Conservation (phyloP, 2,113 vertebrate species). For the Gobiocypris rarus region DNA sequence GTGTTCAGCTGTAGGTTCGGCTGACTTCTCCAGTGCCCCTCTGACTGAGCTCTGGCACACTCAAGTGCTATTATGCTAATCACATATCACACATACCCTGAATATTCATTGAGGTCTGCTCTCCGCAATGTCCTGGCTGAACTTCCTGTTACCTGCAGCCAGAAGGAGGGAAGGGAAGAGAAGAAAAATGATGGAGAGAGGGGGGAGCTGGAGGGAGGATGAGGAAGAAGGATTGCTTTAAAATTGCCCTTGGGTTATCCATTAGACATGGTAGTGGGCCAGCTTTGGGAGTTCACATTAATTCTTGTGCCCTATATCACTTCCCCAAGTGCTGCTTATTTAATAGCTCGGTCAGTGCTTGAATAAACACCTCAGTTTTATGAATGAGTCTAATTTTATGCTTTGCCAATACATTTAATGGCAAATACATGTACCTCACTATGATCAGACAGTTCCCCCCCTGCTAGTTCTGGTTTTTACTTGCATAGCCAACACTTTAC, state of each 20-base stretch:
- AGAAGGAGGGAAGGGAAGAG: not conserved
- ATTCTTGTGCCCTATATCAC: not conserved
- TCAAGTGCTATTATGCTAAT: slow-evolving; percentile 55
- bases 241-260: slow-evolving; percentile 37
- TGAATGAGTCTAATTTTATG: slow-evolving; percentile 15
- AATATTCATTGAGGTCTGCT: slow-evolving; percentile 55
- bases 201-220: not conserved
- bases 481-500: not conserved
- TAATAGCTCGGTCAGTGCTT: not conserved
- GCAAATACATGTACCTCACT: not conserved
- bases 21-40: slow-evolving; percentile 33
- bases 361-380: slow-evolving; percentile 14
- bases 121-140: slow-evolving; percentile 13
- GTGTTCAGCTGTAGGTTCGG: slow-evolving; percentile 36
- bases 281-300: slow-evolving; percentile 19
- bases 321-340: slow-evolving; percentile 13
- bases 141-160: slow-evolving; percentile 46
- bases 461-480: not conserved
- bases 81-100: slow-evolving; percentile 38
- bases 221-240: not conserved
- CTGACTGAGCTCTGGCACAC: slow-evolving; percentile 48
- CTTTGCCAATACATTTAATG: not conserved
- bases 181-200: slow-evolving; percentile 8
- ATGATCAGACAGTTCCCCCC: too few relatives aligned
- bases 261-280: slow-evolving; percentile 19